Evolutionary conservation across 2,113 vertebrate genomes (phyloP), one percentile per base, ranked within the genome.

Genomic region (Albula goreensis): DNA sequence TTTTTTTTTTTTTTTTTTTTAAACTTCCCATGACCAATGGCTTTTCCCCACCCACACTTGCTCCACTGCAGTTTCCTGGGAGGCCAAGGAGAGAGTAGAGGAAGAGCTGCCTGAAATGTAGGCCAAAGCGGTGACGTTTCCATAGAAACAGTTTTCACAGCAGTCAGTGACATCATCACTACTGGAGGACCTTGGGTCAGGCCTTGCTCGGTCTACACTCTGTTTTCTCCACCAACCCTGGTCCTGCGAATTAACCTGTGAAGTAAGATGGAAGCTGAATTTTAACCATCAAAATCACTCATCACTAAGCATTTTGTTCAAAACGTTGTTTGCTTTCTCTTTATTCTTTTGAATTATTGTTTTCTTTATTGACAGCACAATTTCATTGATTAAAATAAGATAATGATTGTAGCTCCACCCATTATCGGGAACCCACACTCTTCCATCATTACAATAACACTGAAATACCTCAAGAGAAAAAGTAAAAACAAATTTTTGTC

Each of bases 221-320:
- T 97, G 94, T 98, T 98, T 92, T 99, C 98, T 92, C 97, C 97
- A 8, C 97, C 97, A 92, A 99, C 96, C 90, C 96, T 94, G 89
- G 98, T 97, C 95, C 97, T 95, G 82, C 97, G 96, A 88, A 97
- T 92, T 81, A 96, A 93, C 95, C 98, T 99, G 93, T 85, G 78
- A 85, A 50, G 89, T 85, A 81, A 90, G 22, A 52, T 31, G 89
- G 88, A 91, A 0, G 11, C 12, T n/a, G 19, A 6, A 17, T 60
- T 41, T 41, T 41, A 41, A 41, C 31, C 31, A 41, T 41, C 31
- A 41, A 41, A 41, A 41, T 41, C 31, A 41, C 31, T 41, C 31
- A 41, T 41, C 31, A 1, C 31, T 41, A 41, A 41, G 31, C 31
- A 41, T 41, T 41, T 41, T 41, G 31, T 41, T 41, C 31, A 41